Percentiles rank a stretch among this genome's conserved stretches.
These are phyloP conservation scores for Tetropium fuscum DNA, from an alignment of 2,888 invertebrate species.

Conservation along the genomic window DNA sequence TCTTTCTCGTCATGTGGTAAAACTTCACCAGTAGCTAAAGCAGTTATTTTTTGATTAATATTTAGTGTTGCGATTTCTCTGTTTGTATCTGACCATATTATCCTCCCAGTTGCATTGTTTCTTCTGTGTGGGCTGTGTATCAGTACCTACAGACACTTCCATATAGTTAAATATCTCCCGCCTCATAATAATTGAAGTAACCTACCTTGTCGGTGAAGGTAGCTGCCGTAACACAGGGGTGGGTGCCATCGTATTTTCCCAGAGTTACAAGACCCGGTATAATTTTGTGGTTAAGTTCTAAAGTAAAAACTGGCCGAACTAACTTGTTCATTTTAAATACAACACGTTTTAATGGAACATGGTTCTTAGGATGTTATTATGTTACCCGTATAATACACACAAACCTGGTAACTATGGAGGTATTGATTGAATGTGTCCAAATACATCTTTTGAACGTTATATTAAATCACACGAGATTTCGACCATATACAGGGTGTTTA, in stretches of 20 bases:
- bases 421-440: background rate
- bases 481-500: too few relatives aligned
- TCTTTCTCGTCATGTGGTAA: slow-evolving; percentile 78
- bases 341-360: background rate
- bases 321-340: slow-evolving; percentile 59
- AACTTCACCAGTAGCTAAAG: slow-evolving; percentile 77
- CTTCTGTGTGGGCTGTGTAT: slow-evolving; percentile 86
- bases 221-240: slow-evolving; percentile 86
- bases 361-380: background rate
- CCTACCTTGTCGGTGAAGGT: slow-evolving; percentile 84
- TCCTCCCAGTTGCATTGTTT: slow-evolving; percentile 71
- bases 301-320: slow-evolving; percentile 75
- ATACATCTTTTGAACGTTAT: too few relatives aligned
- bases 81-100: slow-evolving; percentile 74
- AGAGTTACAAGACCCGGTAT: slow-evolving; percentile 81
- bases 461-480: too few relatives aligned
- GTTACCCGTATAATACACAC: slow-evolving; percentile 19
- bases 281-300: slow-evolving; percentile 84
- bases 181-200: background rate
- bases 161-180: background rate
- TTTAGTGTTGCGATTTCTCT: slow-evolving; percentile 79
- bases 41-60: slow-evolving; percentile 83
- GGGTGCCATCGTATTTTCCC: slow-evolving; percentile 90
- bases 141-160: slow-evolving; percentile 72
- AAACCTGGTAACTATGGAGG: background rate